Evolutionary conservation across 1,140 invertebrate species (phyloP), one percentile per base, ranked within the genome.

Genomic region (Drosophila kikkawai): DNA sequence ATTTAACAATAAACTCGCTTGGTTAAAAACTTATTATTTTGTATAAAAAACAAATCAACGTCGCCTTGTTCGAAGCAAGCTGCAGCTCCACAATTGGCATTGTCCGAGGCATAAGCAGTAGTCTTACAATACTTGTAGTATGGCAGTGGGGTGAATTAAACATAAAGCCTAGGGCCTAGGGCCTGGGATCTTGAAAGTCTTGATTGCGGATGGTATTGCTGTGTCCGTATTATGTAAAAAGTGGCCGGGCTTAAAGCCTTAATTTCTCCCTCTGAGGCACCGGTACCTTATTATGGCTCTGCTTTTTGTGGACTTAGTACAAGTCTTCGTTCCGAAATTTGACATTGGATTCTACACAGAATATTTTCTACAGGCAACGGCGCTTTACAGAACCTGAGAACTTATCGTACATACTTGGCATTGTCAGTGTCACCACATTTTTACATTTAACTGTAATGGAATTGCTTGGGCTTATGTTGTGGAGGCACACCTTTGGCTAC

Each of bases 61-160:
- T 29, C 42, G 11, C 42, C 42, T 45, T 19, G 44, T 15, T 29
- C 9, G 15, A 13, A 37, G 36, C 34, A 13, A 32, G 26, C 9
- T 37, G 32, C 57, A 64, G n/a, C 34, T 45, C 11, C 41, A 45
- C 41, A 51, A 70, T 15, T 47, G 66, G 65, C n/a, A n/a, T 45
- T 47, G 70, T 76, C 63, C 59, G 50, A 74, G 51, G 73, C 63
- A 80, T 83, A 83, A 87, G 82, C 66, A 79, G 60, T 64, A 47
- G 57, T 60, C 65, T 36, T 69, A 75, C 78, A 84, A 78, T 45
- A 70, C 19, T 19, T 19, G 19, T 19, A 1, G 22, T 22, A 22
- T 2, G 47, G 64, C 67, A 70, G 81, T 84, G 64, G 82, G 84
- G 82, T 86, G 82, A 74, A 86, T 84, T 78, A 86, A 86, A 84